Percentiles rank a stretch among this genome's conserved stretches.
These are phyloP conservation scores for Macropus fuliginosus DNA, from an alignment of 2,797 vertebrate species.

Conservation along the genomic window DNA sequence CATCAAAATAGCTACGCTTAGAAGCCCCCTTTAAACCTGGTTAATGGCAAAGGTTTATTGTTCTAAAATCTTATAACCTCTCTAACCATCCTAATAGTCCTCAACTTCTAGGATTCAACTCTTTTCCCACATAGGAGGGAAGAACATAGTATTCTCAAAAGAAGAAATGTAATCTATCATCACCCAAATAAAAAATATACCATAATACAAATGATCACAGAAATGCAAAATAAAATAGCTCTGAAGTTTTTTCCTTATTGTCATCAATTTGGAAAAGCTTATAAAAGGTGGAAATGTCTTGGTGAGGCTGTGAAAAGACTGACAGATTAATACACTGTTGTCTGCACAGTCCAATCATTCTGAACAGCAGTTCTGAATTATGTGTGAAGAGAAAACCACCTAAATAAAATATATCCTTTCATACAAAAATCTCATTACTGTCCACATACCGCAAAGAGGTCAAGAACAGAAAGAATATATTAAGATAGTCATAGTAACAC, in stretches of 20 bases:
- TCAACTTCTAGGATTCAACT: background rate
- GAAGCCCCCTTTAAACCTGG: background rate
- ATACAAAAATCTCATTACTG: background rate
- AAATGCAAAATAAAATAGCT: background rate
- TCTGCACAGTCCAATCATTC: background rate
- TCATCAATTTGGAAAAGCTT: background rate
- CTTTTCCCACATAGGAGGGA: background rate
- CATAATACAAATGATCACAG: background rate
- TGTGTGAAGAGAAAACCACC: background rate
- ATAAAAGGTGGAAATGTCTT: background rate
- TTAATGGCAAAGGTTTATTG: background rate
- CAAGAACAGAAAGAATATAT: background rate
- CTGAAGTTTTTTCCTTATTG: background rate
- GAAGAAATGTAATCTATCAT: background rate
- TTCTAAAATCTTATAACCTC: too few relatives aligned
- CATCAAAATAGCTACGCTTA: too few relatives aligned
- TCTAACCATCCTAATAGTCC: background rate
- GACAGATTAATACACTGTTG: background rate
- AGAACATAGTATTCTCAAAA: background rate
- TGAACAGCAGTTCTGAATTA: background rate
- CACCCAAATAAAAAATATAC: background rate
- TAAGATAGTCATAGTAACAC: background rate
- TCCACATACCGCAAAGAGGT: background rate
- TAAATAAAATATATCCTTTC: background rate
- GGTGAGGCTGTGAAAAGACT: background rate